phyloP scores from a whole-genome alignment of 2,797 vertebrate genomes.

The Ctenopoma multispine region DNA sequence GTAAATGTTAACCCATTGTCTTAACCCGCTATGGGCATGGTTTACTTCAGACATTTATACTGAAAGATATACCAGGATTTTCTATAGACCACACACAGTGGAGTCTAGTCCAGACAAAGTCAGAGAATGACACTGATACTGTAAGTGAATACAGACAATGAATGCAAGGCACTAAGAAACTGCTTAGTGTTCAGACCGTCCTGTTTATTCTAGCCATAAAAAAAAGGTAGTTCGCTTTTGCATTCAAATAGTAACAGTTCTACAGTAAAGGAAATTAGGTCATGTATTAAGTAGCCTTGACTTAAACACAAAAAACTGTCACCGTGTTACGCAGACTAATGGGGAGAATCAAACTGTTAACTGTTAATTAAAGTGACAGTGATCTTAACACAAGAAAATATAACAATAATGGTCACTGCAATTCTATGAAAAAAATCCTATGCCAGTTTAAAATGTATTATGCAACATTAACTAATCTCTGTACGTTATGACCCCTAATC shows the following conservation, averaged over 20 bases:
- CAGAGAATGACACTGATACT: constrained; percentile 27
- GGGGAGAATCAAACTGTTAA: constrained; percentile 16
- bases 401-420: no score
- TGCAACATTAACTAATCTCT: no score
- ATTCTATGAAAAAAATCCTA: no score
- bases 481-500: no score
- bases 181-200: constrained; percentile 41
- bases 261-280: constrained; percentile 10
- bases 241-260: constrained; percentile 20
- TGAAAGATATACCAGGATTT: background rate
- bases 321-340: background rate
- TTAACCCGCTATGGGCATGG: constrained; percentile 8
- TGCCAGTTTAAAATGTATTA: no score
- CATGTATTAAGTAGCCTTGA: constrained; percentile 22
- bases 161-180: constrained; percentile 40
- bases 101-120: constrained; percentile 5
- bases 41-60: constrained; percentile 16
- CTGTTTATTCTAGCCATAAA: constrained; percentile 56
- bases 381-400: no score
- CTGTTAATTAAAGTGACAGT: no score
- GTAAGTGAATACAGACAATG: constrained; percentile 25
- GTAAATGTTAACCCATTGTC: constrained; percentile 14
- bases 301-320: constrained; percentile 6
- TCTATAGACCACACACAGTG: background rate
- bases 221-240: constrained; percentile 59